phyloP scores from a whole-genome alignment of 2,888 invertebrate genomes.

The Trachelus troglodyta region DNA sequence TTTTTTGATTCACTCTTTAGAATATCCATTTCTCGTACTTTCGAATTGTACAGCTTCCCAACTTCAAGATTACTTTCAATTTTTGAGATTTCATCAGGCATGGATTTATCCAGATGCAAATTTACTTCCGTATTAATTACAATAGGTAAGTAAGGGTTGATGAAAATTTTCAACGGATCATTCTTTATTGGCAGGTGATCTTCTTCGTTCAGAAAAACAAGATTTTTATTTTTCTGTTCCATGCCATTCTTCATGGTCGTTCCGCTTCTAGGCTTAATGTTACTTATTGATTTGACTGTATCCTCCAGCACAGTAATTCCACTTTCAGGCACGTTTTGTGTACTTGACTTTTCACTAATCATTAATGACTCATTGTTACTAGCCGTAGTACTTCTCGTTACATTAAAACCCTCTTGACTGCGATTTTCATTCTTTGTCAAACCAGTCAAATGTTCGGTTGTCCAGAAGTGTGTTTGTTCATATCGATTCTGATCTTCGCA shows the following conservation, averaged over 20 bases:
- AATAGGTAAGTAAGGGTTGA: slow-evolving; percentile 18
- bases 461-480: neutral
- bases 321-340: neutral
- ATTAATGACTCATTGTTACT: neutral
- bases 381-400: neutral
- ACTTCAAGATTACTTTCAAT: neutral
- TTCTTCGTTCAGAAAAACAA: neutral
- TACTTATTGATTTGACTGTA: neutral
- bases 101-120: neutral
- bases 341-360: neutral
- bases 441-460: neutral
- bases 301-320: neutral
- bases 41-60: neutral
- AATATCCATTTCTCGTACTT: neutral
- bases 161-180: neutral
- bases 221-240: neutral
- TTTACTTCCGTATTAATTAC: slow-evolving; percentile 13
- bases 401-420: neutral
- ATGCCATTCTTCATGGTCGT: neutral
- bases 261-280: neutral
- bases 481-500: neutral
- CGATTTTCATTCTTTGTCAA: neutral
- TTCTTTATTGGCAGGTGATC: neutral
- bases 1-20: neutral
- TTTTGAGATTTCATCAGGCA: neutral